phyloP scores from a whole-genome alignment of 2,797 vertebrate genomes.

The Clarias platycephalus region DNA sequence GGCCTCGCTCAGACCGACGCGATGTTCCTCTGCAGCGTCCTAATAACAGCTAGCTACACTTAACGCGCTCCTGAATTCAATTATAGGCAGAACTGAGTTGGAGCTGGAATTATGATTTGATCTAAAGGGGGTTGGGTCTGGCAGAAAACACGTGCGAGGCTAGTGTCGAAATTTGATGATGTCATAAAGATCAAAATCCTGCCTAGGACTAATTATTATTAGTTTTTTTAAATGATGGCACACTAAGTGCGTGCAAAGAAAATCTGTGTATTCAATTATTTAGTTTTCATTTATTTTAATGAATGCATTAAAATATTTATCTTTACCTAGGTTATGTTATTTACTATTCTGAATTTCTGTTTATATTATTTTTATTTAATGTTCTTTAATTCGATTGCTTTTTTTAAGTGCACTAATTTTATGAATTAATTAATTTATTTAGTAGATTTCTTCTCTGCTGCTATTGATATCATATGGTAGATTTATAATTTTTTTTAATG shows the following conservation, averaged over 20 bases:
- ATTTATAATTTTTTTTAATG: too few relatives aligned
- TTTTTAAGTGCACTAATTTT: too few relatives aligned
- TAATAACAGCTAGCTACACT: slow-evolving; percentile 31
- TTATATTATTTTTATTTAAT: too few relatives aligned
- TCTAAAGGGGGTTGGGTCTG: neutral
- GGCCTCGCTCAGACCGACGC: slow-evolving; percentile 20
- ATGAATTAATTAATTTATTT: neutral
- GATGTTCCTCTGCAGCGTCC: slow-evolving; percentile 6
- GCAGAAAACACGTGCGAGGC: neutral
- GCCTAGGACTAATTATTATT: neutral
- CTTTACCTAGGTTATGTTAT: too few relatives aligned
- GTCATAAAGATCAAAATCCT: neutral
- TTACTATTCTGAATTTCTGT: too few relatives aligned
- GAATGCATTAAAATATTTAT: neutral
- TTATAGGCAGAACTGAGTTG: slow-evolving; percentile 19
- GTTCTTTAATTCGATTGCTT: too few relatives aligned
- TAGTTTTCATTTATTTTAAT: neutral
- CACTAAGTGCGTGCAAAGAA: neutral
- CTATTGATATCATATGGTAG: too few relatives aligned
- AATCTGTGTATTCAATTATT: neutral
- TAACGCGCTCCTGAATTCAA: slow-evolving; percentile 14
- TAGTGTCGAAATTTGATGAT: neutral
- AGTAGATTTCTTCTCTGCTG: neutral
- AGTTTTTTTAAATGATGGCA: neutral
- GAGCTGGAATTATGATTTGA: slow-evolving; percentile 18